Evolutionary conservation across 2,113 vertebrate genomes (phyloP).

Genomic region (Acanthochromis polyacanthus): DNA sequence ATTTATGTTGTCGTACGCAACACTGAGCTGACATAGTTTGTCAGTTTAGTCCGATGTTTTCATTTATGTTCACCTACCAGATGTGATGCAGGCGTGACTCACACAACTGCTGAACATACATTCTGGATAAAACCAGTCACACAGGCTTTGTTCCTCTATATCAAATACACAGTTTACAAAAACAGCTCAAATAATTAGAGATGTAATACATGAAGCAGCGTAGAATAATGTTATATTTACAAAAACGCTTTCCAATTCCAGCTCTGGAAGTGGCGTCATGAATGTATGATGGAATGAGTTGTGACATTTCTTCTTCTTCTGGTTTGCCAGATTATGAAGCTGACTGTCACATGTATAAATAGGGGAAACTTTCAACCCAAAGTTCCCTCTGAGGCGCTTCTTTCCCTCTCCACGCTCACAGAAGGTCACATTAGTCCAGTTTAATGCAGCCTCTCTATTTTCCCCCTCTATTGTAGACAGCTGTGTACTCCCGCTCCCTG

Average conservation of each 20-base stretch:
- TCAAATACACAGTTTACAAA: background rate
- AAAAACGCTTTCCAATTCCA: too few species aligned
- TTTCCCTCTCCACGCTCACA: background rate
- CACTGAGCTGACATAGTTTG: slow-evolving; percentile 45
- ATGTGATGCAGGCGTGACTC: slow-evolving; percentile 44
- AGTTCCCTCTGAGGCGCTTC: slow-evolving; percentile 40
- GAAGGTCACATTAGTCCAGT: slow-evolving; percentile 76
- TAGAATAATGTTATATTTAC: too few species aligned
- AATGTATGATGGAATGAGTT: too few species aligned
- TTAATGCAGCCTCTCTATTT: slow-evolving; percentile 56
- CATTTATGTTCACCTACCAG: slow-evolving; percentile 30
- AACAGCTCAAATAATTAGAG: background rate
- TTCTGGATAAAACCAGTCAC: slow-evolving; percentile 25
- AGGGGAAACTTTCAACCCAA: slow-evolving; percentile 27
- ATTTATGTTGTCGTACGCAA: slow-evolving; percentile 61
- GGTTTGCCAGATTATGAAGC: background rate
- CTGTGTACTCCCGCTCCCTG: slow-evolving; percentile 69
- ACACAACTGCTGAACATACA: slow-evolving; percentile 5
- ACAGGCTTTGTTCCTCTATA: background rate
- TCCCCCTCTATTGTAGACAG: slow-evolving; percentile 68
- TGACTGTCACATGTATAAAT: background rate
- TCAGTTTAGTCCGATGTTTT: slow-evolving; percentile 50
- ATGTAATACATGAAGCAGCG: background rate
- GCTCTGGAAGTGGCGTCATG: too few species aligned
- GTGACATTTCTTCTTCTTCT: too few species aligned